Conservation (phyloP, 2,888 invertebrate genomes). For the Bellardia pandia region DNA sequence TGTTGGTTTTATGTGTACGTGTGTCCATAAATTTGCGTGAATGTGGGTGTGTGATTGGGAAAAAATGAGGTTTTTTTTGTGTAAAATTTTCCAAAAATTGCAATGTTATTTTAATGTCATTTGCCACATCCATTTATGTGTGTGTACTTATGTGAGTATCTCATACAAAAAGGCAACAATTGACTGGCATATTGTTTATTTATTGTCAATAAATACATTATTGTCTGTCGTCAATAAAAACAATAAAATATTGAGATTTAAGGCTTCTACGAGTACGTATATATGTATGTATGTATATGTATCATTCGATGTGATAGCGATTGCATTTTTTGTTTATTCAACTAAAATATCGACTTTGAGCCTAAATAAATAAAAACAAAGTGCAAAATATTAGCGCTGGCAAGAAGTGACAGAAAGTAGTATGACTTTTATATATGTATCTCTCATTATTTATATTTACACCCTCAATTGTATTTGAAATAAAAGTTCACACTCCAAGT, state of each 20-base stretch:
- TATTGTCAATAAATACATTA: slow-evolving; percentile 33
- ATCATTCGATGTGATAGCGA: slow-evolving; percentile 5
- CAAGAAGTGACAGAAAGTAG: neutral
- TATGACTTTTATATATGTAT: slow-evolving; percentile 38
- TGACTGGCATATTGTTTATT: slow-evolving; percentile 61
- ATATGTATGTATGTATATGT: neutral
- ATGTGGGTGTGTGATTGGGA: slow-evolving; percentile 2
- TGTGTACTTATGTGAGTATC: neutral
- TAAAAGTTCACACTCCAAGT: no score
- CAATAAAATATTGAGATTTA: slow-evolving; percentile 18
- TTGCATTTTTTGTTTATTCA: slow-evolving; percentile 54
- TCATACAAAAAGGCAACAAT: slow-evolving; percentile 41
- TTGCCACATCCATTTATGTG: slow-evolving; percentile 43
- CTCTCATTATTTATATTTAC: no score
- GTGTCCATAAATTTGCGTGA: neutral
- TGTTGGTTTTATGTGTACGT: slow-evolving; percentile 20
- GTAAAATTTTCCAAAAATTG: slow-evolving; percentile 55
- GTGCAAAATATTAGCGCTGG: neutral
- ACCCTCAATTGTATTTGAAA: neutral
- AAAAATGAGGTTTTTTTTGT: slow-evolving; percentile 7
- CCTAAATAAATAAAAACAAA: slow-evolving; percentile 61
- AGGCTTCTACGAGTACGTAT: neutral
- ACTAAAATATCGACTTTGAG: slow-evolving; percentile 35
- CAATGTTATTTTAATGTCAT: slow-evolving; percentile 67
- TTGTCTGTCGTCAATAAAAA: slow-evolving; percentile 5